These are phyloP conservation scores for Melanogrammus aeglefinus DNA, from an alignment of 2,797 vertebrate genomes.

Conservation along the genomic window DNA sequence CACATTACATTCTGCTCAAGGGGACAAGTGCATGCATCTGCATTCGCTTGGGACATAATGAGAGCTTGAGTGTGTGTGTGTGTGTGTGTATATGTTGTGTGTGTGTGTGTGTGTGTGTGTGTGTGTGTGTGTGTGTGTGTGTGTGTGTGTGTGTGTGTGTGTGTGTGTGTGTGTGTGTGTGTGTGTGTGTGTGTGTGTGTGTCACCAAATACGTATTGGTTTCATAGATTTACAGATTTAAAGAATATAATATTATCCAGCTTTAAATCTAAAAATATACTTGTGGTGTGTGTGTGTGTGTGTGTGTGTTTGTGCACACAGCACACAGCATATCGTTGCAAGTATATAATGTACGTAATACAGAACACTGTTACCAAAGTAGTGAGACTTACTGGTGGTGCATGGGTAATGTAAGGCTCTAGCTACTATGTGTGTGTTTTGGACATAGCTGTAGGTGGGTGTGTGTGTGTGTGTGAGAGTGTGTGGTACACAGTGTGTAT, in stretches of 20 bases:
- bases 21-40: conserved; percentile 12
- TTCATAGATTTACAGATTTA: not conserved
- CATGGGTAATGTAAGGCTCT: conserved; percentile 47
- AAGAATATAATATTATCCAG: not conserved
- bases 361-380: not conserved
- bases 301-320: not conserved
- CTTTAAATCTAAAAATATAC: not conserved
- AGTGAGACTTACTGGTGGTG: conserved; percentile 14
- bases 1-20: conserved; percentile 32
- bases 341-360: not conserved
- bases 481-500: conserved; percentile 24
- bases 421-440: conserved; percentile 38
- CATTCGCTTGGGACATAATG: conserved; percentile 45
- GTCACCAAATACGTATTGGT: not conserved
- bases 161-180: conserved; percentile 1
- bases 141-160: not conserved
- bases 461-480: not conserved
- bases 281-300: not conserved
- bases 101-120: conserved; percentile 1
- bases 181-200: conserved; percentile 9
- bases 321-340: no score
- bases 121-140: conserved; percentile 9
- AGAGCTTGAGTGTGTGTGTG: conserved; percentile 22
- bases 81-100: not conserved
- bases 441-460: not conserved